These are phyloP conservation scores for Abrostola tripartita DNA, from an alignment of 2,888 invertebrate genomes.

Conservation along the genomic window DNA sequence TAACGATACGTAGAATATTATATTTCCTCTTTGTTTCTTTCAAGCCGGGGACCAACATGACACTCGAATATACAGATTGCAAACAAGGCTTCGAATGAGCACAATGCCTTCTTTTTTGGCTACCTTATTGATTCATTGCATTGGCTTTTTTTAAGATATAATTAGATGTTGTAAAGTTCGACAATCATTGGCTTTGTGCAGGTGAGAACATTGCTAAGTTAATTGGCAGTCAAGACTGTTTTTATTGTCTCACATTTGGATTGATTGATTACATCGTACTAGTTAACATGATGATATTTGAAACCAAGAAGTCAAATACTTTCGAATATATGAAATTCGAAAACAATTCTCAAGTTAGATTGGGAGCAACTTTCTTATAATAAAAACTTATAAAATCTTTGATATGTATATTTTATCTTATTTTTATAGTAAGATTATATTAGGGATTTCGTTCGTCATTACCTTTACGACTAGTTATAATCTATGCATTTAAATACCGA, in stretches of 20 bases:
- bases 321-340: neutral
- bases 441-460: no score
- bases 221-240: constrained; percentile 19
- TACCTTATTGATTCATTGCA: constrained; percentile 36
- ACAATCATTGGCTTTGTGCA: constrained; percentile 34
- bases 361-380: neutral
- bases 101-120: constrained; percentile 58
- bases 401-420: no score
- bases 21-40: neutral
- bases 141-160: constrained; percentile 26
- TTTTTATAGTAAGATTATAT: no score
- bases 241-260: constrained; percentile 7
- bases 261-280: neutral
- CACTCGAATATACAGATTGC: neutral
- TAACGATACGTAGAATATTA: neutral
- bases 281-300: neutral
- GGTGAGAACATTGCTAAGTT: constrained; percentile 38
- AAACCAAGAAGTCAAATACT: neutral
- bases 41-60: neutral
- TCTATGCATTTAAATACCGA: no score
- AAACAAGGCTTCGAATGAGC: constrained; percentile 32
- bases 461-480: no score
- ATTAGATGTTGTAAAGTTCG: constrained; percentile 38
- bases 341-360: neutral
- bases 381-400: neutral